Evolutionary conservation across 2,888 invertebrate genomes (phyloP), one percentile per base, ranked within the genome.

Genomic region (Campopleginae sp.): DNA sequence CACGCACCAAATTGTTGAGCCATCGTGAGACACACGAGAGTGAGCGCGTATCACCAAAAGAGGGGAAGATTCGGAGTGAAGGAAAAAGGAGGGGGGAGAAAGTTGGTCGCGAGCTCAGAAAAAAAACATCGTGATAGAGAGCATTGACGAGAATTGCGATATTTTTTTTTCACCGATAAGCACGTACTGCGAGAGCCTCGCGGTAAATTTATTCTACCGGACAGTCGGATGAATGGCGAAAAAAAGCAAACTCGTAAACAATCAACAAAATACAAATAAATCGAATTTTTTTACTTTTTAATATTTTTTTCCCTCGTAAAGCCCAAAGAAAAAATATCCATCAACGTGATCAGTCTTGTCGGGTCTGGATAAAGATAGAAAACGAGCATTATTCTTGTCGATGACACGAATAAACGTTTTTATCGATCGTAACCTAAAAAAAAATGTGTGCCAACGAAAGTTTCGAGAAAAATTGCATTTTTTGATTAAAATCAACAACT

Each of bases 1-100:
- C 65, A 72, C 65, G 51, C 72, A 72, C 54, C 58, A 85, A 80
- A 77, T 82, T 80, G 66, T 81, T 81, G 76, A 33, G 46, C 58
- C 46, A 48, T 46, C 33, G 38, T 0, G 77, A 46, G 54, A 70
- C 17, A 23, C 27, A 23, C 27, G 66, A 27, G 42, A 17, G 23
- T 23, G 61, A 23, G 48, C 12, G 31, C n/a, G 33, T 8, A 7
- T 38, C 7, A 31, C 1, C 10, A 31, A 54, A 66, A 27, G 68
- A 42, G 54, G 19, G 48, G 51, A 38, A 19, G 17, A 61, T 17
- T 31, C 19, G 63, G 42, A 74, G 31, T 19, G 19, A 7, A 66
- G 44, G 12, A 14, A 65, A 46, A 75, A 54, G 12, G 33, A 19
- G 46, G 58, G 65, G 27, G 54, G 42, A 33, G 38, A 51, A 27